Conservation (phyloP, 2,888 invertebrate genomes). For the Sinopyrophorus schimmeli region DNA sequence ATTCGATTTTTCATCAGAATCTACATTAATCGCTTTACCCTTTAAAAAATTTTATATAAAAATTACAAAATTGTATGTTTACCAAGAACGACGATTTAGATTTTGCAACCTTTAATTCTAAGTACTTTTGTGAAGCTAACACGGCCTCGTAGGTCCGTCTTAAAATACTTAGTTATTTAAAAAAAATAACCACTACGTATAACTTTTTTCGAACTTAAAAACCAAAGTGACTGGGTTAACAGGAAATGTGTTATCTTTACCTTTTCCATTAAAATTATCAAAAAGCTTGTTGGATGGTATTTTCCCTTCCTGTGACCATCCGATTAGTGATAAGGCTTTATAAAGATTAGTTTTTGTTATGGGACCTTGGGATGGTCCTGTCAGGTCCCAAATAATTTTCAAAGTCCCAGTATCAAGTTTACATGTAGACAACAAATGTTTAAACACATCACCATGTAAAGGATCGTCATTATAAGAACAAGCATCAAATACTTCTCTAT, state of each 20-base stretch:
- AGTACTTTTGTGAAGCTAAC: too few relatives aligned
- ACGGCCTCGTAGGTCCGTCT: too few relatives aligned
- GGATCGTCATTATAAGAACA: conserved; percentile 60
- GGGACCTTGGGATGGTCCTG: conserved; percentile 57
- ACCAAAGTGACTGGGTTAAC: too few relatives aligned
- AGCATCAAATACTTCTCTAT: conserved; percentile 60
- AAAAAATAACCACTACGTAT: too few relatives aligned
- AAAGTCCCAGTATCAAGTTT: conserved; percentile 57
- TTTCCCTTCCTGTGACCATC: conserved; percentile 63
- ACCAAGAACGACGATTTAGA: too few relatives aligned
- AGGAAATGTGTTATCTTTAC: conserved; percentile 44
- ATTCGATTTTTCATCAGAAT: too few relatives aligned
- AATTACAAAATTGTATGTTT: too few relatives aligned
- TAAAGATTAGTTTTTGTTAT: conserved; percentile 60
- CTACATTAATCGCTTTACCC: too few relatives aligned
- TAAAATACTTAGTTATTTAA: too few relatives aligned
- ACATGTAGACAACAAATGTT: conserved; percentile 58
- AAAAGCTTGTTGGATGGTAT: conserved; percentile 59
- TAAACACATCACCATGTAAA: conserved; percentile 60
- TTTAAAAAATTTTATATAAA: too few relatives aligned
- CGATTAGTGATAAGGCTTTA: conserved; percentile 61
- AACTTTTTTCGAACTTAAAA: too few relatives aligned
- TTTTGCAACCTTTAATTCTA: too few relatives aligned
- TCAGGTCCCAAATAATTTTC: conserved; percentile 60
- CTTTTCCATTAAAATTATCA: conserved; percentile 56